Percentiles rank a stretch among this genome's conserved stretches.
Evolutionary conservation across 2,797 vertebrate species (phyloP).

Genomic region (Lophotriccus pileatus): DNA sequence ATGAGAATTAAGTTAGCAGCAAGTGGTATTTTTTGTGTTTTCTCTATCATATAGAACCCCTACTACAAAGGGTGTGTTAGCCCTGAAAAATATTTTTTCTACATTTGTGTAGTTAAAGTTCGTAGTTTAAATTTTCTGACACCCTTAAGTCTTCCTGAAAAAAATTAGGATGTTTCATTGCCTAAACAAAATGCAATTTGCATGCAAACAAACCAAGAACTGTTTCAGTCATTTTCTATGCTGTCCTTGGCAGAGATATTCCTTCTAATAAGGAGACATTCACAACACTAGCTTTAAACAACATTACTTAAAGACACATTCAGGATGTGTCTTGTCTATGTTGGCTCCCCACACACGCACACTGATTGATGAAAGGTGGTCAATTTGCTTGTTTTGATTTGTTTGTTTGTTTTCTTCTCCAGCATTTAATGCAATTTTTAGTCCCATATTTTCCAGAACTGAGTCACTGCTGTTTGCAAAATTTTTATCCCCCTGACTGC

Average conservation of each 20-base stretch:
- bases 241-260: background rate
- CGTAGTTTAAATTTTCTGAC: background rate
- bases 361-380: background rate
- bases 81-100: background rate
- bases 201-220: background rate
- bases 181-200: background rate
- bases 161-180: background rate
- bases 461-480: background rate
- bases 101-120: background rate
- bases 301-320: background rate
- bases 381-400: background rate
- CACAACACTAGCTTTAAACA: background rate
- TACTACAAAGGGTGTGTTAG: background rate
- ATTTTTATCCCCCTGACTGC: background rate
- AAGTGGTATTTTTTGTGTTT: background rate
- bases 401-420: background rate
- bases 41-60: background rate
- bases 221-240: background rate
- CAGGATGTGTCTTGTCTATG: fast-evolving
- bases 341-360: background rate
- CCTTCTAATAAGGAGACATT: background rate
- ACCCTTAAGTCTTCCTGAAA: background rate
- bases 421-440: background rate
- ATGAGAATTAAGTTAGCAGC: background rate
- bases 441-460: background rate